Evolutionary conservation across 2,888 invertebrate species (phyloP), one percentile per base, ranked within the genome.

Genomic region (Troides helena): DNA sequence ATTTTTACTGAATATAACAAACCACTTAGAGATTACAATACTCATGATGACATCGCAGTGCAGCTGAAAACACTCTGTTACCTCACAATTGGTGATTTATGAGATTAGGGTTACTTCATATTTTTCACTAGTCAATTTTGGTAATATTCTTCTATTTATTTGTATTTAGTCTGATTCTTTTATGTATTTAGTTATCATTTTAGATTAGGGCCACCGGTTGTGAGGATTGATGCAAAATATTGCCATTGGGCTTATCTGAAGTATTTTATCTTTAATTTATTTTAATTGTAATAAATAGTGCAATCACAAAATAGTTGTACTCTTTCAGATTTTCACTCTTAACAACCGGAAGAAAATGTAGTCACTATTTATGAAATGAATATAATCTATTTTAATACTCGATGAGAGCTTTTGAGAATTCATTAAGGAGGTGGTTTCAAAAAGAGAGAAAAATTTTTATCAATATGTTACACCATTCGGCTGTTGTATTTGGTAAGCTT

Each of bases 21-120:
- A 21, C 21, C 21, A 21, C 0, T 21, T 30, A 4, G 30, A 30
- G 3, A 30, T 3, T 5, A 30, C 30, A 30, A 30, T 39, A 39
- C 8, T 10, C 43, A 83, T 91, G 92, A 92, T 92, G 92, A 88
- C 72, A 90, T 75, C 81, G 92, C 91, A 92, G 92, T 92, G 92
- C 92, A 92, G 80, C 92, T 85, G 92, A 92, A 85, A 83, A 86
- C 85, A 82, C 76, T 83, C 79, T 77, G 88, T 88, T 85, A 83
- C 74, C 85, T 87, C 85, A 81, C 85, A 82, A 83, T 73, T 69
- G 81, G 83, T 73, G 70, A 74, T 62, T 67, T 53, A 68, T 65
- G 63, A 86, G 81, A 77, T 3, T 89, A 89, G 89, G 87, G 81
- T 21, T 70, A 63, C 75, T 76, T 74, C 67, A 72, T 70, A 70